Evolutionary conservation across 2,113 vertebrate genomes (phyloP).

Genomic region (Empidonax traillii): DNA sequence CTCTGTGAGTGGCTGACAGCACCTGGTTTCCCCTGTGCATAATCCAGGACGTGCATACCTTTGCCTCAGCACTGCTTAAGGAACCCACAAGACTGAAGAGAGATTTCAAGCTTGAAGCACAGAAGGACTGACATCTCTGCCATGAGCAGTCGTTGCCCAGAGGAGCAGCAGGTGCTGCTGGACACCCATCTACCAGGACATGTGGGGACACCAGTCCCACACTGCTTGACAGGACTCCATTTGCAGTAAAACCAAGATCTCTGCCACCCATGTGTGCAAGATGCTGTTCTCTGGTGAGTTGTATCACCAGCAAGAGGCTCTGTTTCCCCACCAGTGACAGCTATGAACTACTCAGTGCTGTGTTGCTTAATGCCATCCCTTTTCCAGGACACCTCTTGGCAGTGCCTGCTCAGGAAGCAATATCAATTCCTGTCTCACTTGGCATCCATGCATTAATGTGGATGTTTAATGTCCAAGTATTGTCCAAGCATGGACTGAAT

Average conservation of each 20-base stretch:
- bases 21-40: accelerated
- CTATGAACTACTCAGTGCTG: not conserved
- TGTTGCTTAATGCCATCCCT: not conserved
- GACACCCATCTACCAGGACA: accelerated
- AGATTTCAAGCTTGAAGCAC: not conserved
- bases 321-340: not conserved
- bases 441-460: accelerated
- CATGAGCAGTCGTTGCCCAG: accelerated
- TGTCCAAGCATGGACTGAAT: not conserved
- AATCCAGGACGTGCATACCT: accelerated
- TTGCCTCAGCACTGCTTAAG: not conserved
- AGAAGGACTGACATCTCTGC: not conserved
- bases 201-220: accelerated
- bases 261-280: accelerated
- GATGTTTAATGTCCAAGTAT: not conserved
- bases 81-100: not conserved
- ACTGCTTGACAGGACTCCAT: not conserved
- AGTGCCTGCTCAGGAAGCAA: not conserved
- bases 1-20: not conserved
- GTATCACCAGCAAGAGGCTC: not conserved
- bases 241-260: not conserved
- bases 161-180: not conserved
- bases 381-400: not conserved
- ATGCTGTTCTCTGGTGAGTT: not conserved
- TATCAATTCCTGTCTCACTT: not conserved